Evolutionary conservation across 2,797 vertebrate genomes (phyloP).

Genomic region (Sternarchorhynchus goeldii): DNA sequence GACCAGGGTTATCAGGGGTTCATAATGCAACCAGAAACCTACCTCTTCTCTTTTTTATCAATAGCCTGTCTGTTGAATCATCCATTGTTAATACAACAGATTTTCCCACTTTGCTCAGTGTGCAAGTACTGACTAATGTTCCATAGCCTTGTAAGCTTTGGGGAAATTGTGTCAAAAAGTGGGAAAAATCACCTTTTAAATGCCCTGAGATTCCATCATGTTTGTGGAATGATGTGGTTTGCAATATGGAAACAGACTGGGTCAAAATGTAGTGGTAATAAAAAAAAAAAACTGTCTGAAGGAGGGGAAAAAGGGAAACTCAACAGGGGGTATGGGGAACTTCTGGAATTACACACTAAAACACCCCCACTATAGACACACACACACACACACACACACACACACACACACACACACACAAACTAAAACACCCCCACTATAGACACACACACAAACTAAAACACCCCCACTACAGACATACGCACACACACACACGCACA

Average conservation of each 20-base stretch:
- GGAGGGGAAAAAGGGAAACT: constrained; percentile 63
- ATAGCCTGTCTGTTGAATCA: constrained; percentile 66
- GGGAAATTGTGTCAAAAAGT: constrained; percentile 73
- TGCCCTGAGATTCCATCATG: constrained; percentile 79
- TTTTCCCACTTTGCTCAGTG: constrained; percentile 47
- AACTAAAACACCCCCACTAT: constrained; percentile 37
- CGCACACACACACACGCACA: constrained; percentile 50
- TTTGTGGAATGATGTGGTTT: constrained; percentile 80
- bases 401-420: constrained; percentile 34
- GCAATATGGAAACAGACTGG: constrained; percentile 79
- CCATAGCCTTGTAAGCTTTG: constrained; percentile 62
- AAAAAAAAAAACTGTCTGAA: constrained; percentile 67
- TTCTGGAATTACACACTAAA: constrained; percentile 78
- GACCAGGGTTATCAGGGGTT: constrained; percentile 61
- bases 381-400: constrained; percentile 50
- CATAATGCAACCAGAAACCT: constrained; percentile 57
- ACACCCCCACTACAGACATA: too few relatives aligned
- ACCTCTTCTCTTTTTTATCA: constrained; percentile 58
- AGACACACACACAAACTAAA: too few relatives aligned
- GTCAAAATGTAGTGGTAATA: constrained; percentile 74
- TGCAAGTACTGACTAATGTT: constrained; percentile 64
- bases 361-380: constrained; percentile 40
- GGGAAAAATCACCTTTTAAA: constrained; percentile 66
- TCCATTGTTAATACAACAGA: constrained; percentile 56
- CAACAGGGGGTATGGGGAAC: constrained; percentile 68